Conservation (phyloP, 2,888 invertebrate species). For the Latheticus oryzae region DNA sequence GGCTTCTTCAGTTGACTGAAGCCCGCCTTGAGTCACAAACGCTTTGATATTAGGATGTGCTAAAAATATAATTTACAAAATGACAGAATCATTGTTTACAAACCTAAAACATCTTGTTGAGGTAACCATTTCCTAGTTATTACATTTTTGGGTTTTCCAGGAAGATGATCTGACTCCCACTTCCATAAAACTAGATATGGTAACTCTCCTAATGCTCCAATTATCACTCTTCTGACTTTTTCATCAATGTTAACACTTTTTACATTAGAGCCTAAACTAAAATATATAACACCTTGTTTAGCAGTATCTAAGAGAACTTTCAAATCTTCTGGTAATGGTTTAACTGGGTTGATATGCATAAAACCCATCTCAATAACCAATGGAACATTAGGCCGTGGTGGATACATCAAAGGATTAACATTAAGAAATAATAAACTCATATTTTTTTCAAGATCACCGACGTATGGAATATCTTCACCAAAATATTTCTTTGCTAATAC, state of each 20-base stretch:
- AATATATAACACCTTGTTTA: conserved; percentile 56
- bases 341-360: conserved; percentile 53
- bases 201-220: conserved; percentile 41
- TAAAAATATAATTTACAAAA: conserved; percentile 6
- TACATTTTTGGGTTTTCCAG: conserved; percentile 43
- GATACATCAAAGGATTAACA: conserved; percentile 57
- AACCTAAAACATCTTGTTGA: conserved; percentile 49
- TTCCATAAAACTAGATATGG: conserved; percentile 47
- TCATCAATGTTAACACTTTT: conserved; percentile 40
- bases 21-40: conserved; percentile 39
- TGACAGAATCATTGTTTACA: too few relatives aligned
- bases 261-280: conserved; percentile 60
- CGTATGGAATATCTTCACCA: conserved; percentile 56
- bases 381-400: conserved; percentile 57
- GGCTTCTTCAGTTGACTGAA: conserved; percentile 37
- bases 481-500: conserved; percentile 56
- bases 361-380: conserved; percentile 56
- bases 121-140: conserved; percentile 49
- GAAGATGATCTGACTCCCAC: conserved; percentile 46
- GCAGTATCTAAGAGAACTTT: conserved; percentile 54
- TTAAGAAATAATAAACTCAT: conserved; percentile 58
- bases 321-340: conserved; percentile 56
- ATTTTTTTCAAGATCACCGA: conserved; percentile 57
- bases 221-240: conserved; percentile 36
- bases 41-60: conserved; percentile 36